These are phyloP conservation scores for Styela clava DNA, from an alignment of 23 tunicate genomes.

Conservation along the genomic window DNA sequence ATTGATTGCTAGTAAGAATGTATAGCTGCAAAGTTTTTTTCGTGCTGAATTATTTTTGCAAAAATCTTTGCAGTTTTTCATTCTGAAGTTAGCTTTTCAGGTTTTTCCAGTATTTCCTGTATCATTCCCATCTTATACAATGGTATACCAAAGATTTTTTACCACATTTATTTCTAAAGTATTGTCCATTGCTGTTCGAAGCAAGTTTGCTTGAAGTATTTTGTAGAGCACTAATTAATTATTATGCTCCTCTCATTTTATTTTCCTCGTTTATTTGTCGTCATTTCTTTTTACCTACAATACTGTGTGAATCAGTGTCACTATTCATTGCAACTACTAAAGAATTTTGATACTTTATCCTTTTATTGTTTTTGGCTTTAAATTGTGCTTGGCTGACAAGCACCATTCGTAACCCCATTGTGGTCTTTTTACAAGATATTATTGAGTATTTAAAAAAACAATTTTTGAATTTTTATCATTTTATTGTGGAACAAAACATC, in stretches of 20 bases:
- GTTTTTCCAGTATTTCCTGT: neutral
- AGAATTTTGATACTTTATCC: slow-evolving; percentile 12
- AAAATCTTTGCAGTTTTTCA: neutral
- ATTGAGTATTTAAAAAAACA: neutral
- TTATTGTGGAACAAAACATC: neutral
- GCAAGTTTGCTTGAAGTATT: neutral
- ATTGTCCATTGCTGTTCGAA: neutral
- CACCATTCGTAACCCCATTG: neutral
- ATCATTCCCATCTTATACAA: slow-evolving; percentile 14
- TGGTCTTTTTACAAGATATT: neutral
- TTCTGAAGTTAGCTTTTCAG: neutral
- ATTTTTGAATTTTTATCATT: too few relatives aligned
- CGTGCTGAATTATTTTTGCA: too few relatives aligned
- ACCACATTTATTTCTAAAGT: neutral
- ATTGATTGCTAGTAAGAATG: neutral
- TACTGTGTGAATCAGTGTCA: slow-evolving; percentile 9
- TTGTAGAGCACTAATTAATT: neutral
- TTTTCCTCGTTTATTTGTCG: neutral
- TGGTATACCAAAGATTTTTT: slow-evolving; percentile 27
- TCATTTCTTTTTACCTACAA: slow-evolving; percentile 27
- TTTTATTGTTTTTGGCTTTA: neutral
- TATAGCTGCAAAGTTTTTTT: neutral
- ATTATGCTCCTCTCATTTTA: neutral
- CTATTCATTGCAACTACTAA: slow-evolving; percentile 1
- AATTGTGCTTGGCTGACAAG: neutral